Conservation (phyloP, 2,113 vertebrate genomes). For the Jacana jacana region DNA sequence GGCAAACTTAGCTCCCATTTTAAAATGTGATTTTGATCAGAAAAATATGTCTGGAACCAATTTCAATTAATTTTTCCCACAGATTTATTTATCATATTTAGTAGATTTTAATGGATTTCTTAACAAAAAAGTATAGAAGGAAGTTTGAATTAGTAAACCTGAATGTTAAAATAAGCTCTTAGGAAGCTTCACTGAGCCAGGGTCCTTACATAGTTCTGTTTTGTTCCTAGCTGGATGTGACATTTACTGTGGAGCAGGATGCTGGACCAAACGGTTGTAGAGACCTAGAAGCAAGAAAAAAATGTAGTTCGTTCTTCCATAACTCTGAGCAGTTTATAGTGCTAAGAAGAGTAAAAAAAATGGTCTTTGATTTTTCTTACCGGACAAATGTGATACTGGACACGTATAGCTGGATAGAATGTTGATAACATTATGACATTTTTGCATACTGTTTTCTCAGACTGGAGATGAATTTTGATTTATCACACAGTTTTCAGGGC, state of each 20-base stretch:
- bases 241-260: not conserved
- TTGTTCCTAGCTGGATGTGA: not conserved
- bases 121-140: not conserved
- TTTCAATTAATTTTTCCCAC: not conserved
- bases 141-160: not conserved
- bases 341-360: not conserved
- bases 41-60: not conserved
- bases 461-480: constrained; percentile 22
- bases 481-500: constrained; percentile 7
- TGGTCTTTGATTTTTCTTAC: not conserved
- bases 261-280: not conserved
- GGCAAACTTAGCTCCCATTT: not conserved
- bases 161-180: not conserved
- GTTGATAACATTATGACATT: not conserved
- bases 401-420: not conserved
- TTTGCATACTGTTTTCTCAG: constrained; percentile 23
- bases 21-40: not conserved
- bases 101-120: not conserved
- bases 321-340: not conserved
- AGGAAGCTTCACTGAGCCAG: not conserved
- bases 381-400: not conserved
- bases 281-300: not conserved
- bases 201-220: not conserved
- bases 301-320: not conserved
- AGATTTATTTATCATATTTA: not conserved